phyloP scores from a whole-genome alignment of 2,113 vertebrate genomes.

The Archocentrus centrarchus region DNA sequence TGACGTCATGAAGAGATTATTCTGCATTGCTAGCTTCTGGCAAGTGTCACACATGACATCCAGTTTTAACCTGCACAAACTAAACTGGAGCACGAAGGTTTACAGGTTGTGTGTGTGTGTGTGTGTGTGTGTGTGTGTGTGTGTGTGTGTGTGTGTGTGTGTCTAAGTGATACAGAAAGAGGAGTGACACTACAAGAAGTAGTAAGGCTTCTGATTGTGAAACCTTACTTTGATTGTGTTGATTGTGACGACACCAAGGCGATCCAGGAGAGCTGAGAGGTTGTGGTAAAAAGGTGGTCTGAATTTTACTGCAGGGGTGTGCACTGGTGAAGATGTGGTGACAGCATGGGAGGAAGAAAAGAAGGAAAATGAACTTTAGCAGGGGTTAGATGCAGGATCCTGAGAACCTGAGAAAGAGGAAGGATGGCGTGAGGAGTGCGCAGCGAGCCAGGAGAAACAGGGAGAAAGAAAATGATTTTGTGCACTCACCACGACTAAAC shows the following conservation, averaged over 20 bases:
- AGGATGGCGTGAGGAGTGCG: not conserved
- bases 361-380: not conserved
- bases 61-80: not conserved
- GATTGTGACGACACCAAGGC: not conserved
- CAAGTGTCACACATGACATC: constrained; percentile 2
- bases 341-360: not conserved
- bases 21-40: not conserved
- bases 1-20: not conserved
- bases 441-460: not conserved
- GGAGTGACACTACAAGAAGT: not conserved
- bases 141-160: not conserved
- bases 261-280: not conserved
- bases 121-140: not conserved
- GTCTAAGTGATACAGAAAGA: not conserved
- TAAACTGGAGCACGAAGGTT: not conserved
- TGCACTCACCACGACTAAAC: not conserved
- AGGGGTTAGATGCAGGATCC: not conserved
- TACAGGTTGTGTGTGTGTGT: not conserved
- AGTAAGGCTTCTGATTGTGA: not conserved
- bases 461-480: not conserved
- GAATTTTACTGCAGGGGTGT: not conserved
- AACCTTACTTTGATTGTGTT: too few species aligned
- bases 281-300: not conserved
- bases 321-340: not conserved
- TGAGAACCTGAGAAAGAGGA: not conserved